A percentile compares a stretch with the other conserved stretches of the same genome.
Evolutionary conservation across 1,140 invertebrate species (phyloP).

Genomic region (Nylanderia fulva): DNA sequence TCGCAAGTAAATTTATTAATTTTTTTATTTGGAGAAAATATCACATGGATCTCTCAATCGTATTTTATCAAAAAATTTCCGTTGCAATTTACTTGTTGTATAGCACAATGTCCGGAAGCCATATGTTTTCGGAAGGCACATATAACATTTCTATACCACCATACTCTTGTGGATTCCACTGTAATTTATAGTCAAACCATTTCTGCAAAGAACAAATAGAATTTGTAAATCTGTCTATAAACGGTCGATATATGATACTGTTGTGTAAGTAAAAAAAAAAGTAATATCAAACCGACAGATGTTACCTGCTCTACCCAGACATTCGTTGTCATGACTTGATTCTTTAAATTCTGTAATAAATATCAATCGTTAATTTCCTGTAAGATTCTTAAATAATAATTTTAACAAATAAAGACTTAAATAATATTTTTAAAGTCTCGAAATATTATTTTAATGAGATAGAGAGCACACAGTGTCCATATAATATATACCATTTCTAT

Average conservation of each 20-base stretch:
- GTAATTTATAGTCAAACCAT: conserved; percentile 97
- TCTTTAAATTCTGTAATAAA: conserved; percentile 91
- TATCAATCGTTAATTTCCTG: neutral
- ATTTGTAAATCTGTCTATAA: neutral
- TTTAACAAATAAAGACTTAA: neutral
- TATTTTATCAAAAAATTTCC: conserved; percentile 18
- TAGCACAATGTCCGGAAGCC: conserved; percentile 95
- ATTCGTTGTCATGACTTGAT: conserved; percentile 98
- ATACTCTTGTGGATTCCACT: conserved; percentile 97
- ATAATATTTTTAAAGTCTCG: neutral
- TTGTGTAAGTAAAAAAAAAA: conserved; percentile 8
- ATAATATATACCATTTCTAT: conserved; percentile 96
- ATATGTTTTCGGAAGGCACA: conserved; percentile 96
- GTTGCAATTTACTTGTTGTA: conserved; percentile 91
- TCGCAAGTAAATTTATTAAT: neutral
- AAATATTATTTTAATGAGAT: neutral
- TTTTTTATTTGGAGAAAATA: neutral
- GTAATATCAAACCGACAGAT: neutral
- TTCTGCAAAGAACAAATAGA: conserved; percentile 87
- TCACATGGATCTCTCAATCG: neutral
- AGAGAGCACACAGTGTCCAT: too few species aligned
- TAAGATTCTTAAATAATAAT: neutral
- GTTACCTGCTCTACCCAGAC: conserved; percentile 96
- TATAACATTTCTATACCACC: conserved; percentile 97
- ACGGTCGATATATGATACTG: neutral